Conservation (phyloP, 2,888 invertebrate genomes). For the Aphodius sticticus region DNA sequence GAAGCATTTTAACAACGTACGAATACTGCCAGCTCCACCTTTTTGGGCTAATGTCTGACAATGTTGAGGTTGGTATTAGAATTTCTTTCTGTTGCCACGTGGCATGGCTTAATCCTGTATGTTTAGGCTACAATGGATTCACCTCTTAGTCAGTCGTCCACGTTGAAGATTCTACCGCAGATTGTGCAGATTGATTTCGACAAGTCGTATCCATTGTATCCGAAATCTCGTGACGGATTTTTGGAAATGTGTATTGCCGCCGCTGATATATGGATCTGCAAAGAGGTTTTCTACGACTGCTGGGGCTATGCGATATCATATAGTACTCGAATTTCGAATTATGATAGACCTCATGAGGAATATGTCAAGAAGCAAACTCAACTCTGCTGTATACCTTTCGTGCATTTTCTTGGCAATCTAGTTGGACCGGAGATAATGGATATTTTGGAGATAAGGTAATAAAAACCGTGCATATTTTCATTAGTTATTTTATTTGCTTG, state of each 20-base stretch:
- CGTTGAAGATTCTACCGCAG: neutral
- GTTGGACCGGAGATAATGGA: slow-evolving; percentile 7
- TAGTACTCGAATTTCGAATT: neutral
- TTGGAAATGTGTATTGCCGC: neutral
- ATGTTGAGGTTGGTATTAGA: neutral
- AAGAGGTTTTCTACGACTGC: neutral
- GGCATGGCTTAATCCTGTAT: neutral
- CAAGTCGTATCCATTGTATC: slow-evolving; percentile 11
- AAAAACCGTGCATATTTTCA: neutral
- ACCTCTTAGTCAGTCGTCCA: neutral
- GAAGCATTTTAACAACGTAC: neutral
- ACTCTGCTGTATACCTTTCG: slow-evolving; percentile 5
- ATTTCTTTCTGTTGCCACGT: too few species aligned
- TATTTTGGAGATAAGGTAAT: neutral
- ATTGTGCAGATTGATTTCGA: neutral
- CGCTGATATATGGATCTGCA: slow-evolving; percentile 11
- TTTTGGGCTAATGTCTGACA: neutral
- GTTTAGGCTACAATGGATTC: neutral
- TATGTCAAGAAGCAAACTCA: slow-evolving; percentile 14
- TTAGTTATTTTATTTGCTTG: too few species aligned
- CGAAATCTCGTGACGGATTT: neutral
- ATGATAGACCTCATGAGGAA: slow-evolving; percentile 7
- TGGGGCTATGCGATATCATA: slow-evolving; percentile 7
- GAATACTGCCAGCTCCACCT: neutral
- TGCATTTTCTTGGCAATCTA: slow-evolving; percentile 16